Evolutionary conservation across 2,797 vertebrate species (phyloP).

Genomic region (Leptatherina wallacei): DNA sequence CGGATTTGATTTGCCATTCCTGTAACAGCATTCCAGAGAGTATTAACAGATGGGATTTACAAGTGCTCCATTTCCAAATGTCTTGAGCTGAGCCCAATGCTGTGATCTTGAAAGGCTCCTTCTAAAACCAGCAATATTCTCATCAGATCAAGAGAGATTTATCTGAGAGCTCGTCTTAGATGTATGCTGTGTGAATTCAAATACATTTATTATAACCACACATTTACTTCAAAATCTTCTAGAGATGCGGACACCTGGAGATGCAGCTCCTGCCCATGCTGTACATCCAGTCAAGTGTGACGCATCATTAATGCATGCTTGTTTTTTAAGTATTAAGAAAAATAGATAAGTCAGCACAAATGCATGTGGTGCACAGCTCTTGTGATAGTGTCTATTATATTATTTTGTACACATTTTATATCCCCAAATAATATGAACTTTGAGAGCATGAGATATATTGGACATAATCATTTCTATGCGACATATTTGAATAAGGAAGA

Average conservation of each 20-base stretch:
- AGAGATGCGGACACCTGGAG: slow-evolving; percentile 2
- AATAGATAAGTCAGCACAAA: neutral
- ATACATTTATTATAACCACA: slow-evolving; percentile 17
- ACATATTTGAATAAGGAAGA: neutral
- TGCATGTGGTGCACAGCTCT: neutral
- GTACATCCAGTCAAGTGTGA: slow-evolving; percentile 13
- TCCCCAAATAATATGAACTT: neutral
- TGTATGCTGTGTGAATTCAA: slow-evolving; percentile 45
- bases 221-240: slow-evolving; percentile 18
- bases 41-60: slow-evolving; percentile 61
- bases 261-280: slow-evolving; percentile 7
- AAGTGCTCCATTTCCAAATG: slow-evolving; percentile 62
- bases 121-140: slow-evolving; percentile 62
- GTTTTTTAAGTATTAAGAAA: slow-evolving; percentile 17
- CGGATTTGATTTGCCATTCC: slow-evolving; percentile 58
- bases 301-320: slow-evolving; percentile 23
- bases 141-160: slow-evolving; percentile 67
- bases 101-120: slow-evolving; percentile 64
- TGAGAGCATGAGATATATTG: no score
- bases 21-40: slow-evolving; percentile 52
- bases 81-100: slow-evolving; percentile 63
- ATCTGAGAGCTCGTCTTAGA: slow-evolving; percentile 47
- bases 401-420: neutral
- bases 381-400: neutral
- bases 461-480: neutral